Percentiles rank a stretch among this genome's conserved stretches.
Conservation (phyloP, 2,888 invertebrate species). For the Apamea monoglypha region DNA sequence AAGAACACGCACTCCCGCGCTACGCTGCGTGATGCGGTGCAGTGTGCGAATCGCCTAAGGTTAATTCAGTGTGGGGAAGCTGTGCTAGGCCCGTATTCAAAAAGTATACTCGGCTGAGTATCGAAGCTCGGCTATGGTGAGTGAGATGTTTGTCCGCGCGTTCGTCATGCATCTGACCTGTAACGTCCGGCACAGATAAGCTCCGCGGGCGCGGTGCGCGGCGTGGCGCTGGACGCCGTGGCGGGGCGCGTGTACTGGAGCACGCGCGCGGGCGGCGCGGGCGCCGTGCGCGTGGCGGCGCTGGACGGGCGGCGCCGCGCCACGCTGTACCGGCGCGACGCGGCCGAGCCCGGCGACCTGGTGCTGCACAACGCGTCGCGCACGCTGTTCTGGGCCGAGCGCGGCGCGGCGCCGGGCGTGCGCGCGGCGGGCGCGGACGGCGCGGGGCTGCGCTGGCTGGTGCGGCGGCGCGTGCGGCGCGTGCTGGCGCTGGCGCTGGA, state of each 20-base stretch:
- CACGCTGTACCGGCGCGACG: slow-evolving; percentile 86
- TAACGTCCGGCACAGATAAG: background rate
- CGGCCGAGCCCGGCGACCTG: slow-evolving; percentile 93
- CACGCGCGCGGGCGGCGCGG: slow-evolving; percentile 87
- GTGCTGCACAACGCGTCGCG: slow-evolving; percentile 91
- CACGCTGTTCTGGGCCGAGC: slow-evolving; percentile 93
- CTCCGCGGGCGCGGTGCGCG: slow-evolving; percentile 90
- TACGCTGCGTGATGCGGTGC: too few species aligned
- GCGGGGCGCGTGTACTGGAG: slow-evolving; percentile 92
- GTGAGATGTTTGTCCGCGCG: background rate
- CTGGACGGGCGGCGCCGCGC: slow-evolving; percentile 89
- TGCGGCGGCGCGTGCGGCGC: slow-evolving; percentile 92
- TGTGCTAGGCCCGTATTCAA: background rate
- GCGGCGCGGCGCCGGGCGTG: slow-evolving; percentile 92
- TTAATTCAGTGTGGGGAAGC: background rate
- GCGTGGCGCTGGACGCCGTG: slow-evolving; percentile 93
- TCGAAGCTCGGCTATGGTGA: background rate
- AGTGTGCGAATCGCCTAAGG: too few species aligned
- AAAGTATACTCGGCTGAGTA: background rate
- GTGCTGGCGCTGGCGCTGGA: slow-evolving; percentile 94
- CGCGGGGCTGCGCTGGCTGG: slow-evolving; percentile 85
- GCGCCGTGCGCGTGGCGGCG: slow-evolving; percentile 68
- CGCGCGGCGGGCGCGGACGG: slow-evolving; percentile 93
- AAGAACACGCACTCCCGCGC: too few species aligned
- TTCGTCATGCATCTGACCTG: background rate